Percentiles rank a stretch among this genome's conserved stretches.
Evolutionary conservation across 1,140 invertebrate species (phyloP).

Genomic region (Medauroidea extradentata): DNA sequence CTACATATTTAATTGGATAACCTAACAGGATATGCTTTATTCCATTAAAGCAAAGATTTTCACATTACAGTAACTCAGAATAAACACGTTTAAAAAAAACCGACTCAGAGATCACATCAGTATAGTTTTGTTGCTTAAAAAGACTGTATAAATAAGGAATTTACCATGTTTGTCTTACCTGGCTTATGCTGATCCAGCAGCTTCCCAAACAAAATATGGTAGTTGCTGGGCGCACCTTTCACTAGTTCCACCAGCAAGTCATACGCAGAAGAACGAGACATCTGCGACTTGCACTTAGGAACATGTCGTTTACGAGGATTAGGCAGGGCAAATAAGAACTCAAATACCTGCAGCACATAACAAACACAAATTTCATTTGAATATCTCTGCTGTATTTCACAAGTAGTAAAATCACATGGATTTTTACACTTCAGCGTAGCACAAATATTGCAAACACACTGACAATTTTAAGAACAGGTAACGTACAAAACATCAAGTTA

Average conservation of each 20-base stretch:
- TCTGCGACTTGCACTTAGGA: slow-evolving; percentile 88
- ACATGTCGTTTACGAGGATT: slow-evolving; percentile 77
- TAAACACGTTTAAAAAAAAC: no score
- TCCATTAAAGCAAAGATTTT: no score
- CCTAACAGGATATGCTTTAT: no score
- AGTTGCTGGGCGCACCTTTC: slow-evolving; percentile 80
- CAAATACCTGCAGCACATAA: slow-evolving; percentile 60
- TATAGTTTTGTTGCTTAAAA: no score
- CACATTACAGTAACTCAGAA: no score
- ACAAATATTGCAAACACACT: background rate
- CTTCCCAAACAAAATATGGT: slow-evolving; percentile 74
- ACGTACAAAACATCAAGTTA: background rate
- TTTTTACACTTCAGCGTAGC: background rate
- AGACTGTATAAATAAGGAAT: no score
- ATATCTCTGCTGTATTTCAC: background rate
- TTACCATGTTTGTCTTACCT: slow-evolving; percentile 42
- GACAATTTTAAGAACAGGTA: background rate
- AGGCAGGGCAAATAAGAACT: slow-evolving; percentile 85
- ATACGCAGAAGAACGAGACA: slow-evolving; percentile 82
- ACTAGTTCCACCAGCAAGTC: slow-evolving; percentile 85
- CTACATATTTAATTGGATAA: no score
- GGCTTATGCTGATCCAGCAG: slow-evolving; percentile 82
- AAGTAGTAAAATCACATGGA: background rate
- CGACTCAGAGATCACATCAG: no score
- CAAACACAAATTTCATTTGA: background rate